phyloP scores from a whole-genome alignment of 2,888 invertebrate genomes.

The Alentia gelatinosa region DNA sequence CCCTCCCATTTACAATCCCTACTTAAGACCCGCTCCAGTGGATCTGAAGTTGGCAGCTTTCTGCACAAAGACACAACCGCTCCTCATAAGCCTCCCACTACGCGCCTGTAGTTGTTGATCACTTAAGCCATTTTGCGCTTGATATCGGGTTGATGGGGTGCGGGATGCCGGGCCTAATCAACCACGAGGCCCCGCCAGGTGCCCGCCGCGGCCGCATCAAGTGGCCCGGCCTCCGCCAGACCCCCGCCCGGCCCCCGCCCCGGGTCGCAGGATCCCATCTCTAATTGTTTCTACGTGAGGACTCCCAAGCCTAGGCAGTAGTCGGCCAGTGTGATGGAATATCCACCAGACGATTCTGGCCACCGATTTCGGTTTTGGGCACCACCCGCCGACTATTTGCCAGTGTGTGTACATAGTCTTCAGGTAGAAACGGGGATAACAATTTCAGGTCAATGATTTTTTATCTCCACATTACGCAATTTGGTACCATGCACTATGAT shows the following conservation, averaged over 20 bases:
- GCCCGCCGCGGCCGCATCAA: neutral
- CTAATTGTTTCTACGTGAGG: neutral
- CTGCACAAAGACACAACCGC: neutral
- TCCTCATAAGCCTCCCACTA: neutral
- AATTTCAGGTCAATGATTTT: too few relatives aligned
- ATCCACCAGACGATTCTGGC: too few relatives aligned
- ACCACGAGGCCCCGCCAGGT: neutral
- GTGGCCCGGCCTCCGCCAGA: neutral
- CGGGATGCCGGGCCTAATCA: neutral
- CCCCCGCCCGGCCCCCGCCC: neutral
- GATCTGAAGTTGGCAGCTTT: neutral
- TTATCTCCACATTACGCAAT: too few relatives aligned
- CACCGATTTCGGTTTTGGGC: too few relatives aligned
- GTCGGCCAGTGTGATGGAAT: too few relatives aligned
- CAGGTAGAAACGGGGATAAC: too few relatives aligned
- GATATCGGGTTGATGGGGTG: neutral
- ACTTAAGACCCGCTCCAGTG: neutral
- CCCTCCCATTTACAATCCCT: too few relatives aligned
- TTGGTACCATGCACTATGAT: too few relatives aligned
- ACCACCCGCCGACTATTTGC: too few relatives aligned
- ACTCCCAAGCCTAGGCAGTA: neutral
- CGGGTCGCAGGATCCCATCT: neutral
- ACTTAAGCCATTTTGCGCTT: constrained; percentile 8
- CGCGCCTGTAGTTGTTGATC: neutral
- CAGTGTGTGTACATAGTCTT: too few relatives aligned